Evolutionary conservation across 2,113 vertebrate species (phyloP), one percentile per base, ranked within the genome.

Genomic region (Argyrosomus japonicus): DNA sequence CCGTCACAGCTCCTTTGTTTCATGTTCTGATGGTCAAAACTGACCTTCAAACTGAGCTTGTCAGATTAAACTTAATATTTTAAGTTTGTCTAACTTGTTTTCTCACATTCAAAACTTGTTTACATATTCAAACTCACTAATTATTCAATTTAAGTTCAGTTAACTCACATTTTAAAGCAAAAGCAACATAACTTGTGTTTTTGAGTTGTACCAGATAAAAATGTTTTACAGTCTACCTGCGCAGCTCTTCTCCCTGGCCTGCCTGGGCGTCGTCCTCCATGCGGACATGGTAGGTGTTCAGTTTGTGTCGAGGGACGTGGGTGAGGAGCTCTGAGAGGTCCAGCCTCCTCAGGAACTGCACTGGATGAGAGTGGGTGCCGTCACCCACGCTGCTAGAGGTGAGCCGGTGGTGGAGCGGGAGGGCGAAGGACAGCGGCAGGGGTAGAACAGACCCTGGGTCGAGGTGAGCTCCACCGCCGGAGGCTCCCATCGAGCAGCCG

Each of bases 251-350:
- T 57, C 98, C 98, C 95, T 99, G 98, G 68, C 98, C 98, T 25
- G 97, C 96, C 79, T 99, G 98, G 72, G 98, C 97, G 17, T 99
- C 98, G 0, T 99, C 98, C 95, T 99, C 98, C 98, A 99, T 98
- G 54, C 98, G 96, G 77, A 99, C 98, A 0, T 99, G 98, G 93
- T 99, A 99, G 70, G 98, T 98, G 96, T 99, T 99, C 89, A 99
- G 89, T 88, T 99, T 99, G 73, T 99, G 98, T 79, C 98, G 95
- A 23, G 98, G 98, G 88, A 99, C 94, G 90, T 99, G 98, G 29
- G 97, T 93, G 65, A 99, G 96, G 80, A 99, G 96, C 94, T 99
- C 98, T 0, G 98, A 98, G 1, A 99, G 96, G 95, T 99, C 98
- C 69, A 99, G 96, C 93, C 98, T 96, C 86, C 97, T 95, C 78